Conservation (phyloP, 2,797 vertebrate genomes). For the Peromyscus melanophrys region DNA sequence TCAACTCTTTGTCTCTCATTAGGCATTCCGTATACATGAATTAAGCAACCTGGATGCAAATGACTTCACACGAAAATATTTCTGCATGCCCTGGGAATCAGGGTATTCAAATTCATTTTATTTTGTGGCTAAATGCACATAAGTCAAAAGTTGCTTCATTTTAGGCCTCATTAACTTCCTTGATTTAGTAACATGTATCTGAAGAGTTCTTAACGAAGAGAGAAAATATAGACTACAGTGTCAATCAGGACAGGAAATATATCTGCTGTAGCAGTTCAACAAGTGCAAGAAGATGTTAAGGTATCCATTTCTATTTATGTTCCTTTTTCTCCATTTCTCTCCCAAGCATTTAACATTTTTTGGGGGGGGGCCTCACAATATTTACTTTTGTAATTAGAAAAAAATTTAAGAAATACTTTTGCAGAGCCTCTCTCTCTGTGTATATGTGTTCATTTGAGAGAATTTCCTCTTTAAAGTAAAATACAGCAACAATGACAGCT, state of each 20-base stretch:
- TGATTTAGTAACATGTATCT: slow-evolving; percentile 60
- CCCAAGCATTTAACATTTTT: slow-evolving; percentile 34
- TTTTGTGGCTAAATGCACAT: slow-evolving; percentile 13
- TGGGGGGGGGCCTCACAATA: neutral
- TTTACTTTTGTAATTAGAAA: slow-evolving; percentile 56
- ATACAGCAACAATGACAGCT: neutral
- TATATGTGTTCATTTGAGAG: neutral
- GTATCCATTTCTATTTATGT: neutral
- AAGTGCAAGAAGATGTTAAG: neutral
- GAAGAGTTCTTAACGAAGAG: slow-evolving; percentile 61
- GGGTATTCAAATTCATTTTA: slow-evolving; percentile 59
- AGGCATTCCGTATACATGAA: neutral
- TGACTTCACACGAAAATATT: slow-evolving; percentile 20
- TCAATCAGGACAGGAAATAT: neutral
- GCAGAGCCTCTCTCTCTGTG: neutral
- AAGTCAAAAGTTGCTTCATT: slow-evolving; percentile 67
- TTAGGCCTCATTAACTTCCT: slow-evolving; percentile 64
- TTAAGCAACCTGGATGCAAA: neutral
- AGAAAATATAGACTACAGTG: slow-evolving; percentile 25
- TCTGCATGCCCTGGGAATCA: neutral
- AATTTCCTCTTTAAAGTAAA: slow-evolving; percentile 55
- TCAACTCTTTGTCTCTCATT: neutral
- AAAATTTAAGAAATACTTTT: slow-evolving; percentile 9
- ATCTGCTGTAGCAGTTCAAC: slow-evolving; percentile 20
- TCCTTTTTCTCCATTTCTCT: neutral